Percentiles rank a stretch among this genome's conserved stretches.
Evolutionary conservation across 2,797 vertebrate species (phyloP).

Genomic region (Carcharodon carcharias): DNA sequence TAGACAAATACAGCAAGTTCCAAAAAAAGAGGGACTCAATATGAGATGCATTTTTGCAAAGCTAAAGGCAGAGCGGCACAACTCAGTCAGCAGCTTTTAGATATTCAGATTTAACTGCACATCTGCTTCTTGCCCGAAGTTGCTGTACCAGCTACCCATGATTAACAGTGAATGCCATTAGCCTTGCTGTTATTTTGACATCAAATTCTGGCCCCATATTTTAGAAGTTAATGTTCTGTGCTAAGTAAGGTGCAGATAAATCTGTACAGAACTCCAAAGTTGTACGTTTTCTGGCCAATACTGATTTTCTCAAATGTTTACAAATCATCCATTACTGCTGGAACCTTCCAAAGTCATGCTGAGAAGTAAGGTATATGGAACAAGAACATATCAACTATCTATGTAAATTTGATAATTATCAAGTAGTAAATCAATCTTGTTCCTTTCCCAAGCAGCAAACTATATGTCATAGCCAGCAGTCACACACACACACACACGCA

Average conservation of each 20-base stretch:
- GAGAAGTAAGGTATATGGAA: not conserved
- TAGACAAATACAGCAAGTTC: not conserved
- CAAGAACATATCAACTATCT: not conserved
- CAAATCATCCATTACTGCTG: not conserved
- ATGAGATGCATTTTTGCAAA: not conserved
- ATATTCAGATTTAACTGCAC: not conserved
- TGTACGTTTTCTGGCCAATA: not conserved
- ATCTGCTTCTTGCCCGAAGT: not conserved
- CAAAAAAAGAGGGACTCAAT: not conserved
- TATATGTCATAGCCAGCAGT: not conserved
- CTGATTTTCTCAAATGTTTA: not conserved
- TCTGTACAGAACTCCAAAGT: not conserved
- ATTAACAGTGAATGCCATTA: not conserved
- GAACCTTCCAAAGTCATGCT: not conserved
- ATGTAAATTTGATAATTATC: not conserved
- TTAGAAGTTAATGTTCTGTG: not conserved
- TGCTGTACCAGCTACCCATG: not conserved
- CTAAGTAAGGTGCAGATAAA: not conserved
- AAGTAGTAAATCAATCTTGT: not conserved
- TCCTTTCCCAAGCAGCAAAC: not conserved
- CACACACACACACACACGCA: not conserved
- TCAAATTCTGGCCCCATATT: not conserved
- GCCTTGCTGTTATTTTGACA: not conserved
- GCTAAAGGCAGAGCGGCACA: not conserved
- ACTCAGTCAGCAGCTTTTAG: not conserved